Conservation (phyloP, 2,888 invertebrate species). For the Trypoxylon attenuatum region DNA sequence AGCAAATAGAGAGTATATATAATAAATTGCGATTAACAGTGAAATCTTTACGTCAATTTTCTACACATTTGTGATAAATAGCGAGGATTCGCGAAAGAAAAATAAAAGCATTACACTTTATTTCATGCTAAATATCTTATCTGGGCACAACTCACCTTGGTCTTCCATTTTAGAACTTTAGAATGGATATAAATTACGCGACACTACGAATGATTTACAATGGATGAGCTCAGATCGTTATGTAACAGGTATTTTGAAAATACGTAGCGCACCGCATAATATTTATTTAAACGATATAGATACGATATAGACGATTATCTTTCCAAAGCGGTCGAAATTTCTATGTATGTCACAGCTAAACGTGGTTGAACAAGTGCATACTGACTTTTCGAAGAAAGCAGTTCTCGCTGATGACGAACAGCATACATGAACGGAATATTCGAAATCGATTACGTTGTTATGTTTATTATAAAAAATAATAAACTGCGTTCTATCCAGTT, state of each 20-base stretch:
- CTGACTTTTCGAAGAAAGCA: too few species aligned
- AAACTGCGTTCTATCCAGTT: constrained; percentile 16
- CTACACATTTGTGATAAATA: constrained; percentile 45
- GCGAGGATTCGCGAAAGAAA: constrained; percentile 15
- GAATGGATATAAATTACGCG: constrained; percentile 10
- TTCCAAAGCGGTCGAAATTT: too few species aligned
- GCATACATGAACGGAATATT: too few species aligned
- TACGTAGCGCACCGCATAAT: neutral
- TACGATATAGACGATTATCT: too few species aligned
- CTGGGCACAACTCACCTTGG: constrained; percentile 40
- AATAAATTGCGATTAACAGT: constrained; percentile 24
- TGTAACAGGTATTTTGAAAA: neutral
- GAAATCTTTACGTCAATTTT: constrained; percentile 42
- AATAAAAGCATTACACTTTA: constrained; percentile 33
- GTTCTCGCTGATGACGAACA: too few species aligned
- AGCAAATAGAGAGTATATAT: constrained; percentile 25
- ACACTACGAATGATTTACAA: constrained; percentile 23
- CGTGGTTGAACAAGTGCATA: too few species aligned
- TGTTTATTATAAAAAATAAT: constrained; percentile 11
- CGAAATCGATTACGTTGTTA: too few species aligned
- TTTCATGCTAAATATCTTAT: constrained; percentile 31
- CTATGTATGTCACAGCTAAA: too few species aligned
- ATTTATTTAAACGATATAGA: constrained; percentile 15
- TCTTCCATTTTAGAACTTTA: constrained; percentile 43
- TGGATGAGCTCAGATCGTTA: constrained; percentile 11